Conservation (phyloP, 1,140 invertebrate genomes). For the Bathynomus jamesi region DNA sequence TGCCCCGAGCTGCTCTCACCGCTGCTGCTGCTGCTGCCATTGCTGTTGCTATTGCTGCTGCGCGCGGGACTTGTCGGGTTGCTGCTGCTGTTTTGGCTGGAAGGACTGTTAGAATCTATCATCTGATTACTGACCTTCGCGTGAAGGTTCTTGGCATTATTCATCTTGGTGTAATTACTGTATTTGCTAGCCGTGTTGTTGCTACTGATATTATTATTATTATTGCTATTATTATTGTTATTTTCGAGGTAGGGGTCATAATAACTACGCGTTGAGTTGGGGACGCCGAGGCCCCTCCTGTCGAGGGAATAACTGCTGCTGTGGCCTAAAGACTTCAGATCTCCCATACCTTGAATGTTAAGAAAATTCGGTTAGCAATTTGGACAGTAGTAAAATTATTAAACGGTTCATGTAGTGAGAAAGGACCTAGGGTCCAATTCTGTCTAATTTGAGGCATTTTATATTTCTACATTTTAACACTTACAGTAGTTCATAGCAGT, state of each 20-base stretch:
- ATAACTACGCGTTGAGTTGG: constrained; percentile 11
- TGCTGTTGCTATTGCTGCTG: constrained; percentile 3
- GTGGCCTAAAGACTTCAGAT: constrained; percentile 43
- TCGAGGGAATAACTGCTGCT: constrained; percentile 30
- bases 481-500: no score
- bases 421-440: no score
- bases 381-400: no score
- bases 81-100: background rate
- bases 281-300: constrained; percentile 22
- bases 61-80: background rate
- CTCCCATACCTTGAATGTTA: constrained; percentile 50
- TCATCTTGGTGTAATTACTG: constrained; percentile 8
- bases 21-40: constrained; percentile 5
- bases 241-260: constrained; percentile 18
- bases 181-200: constrained; percentile 25
- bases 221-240: constrained; percentile 14
- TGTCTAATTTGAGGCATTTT: no score
- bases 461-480: no score
- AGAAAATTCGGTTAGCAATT: no score
- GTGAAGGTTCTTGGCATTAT: background rate
- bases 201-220: constrained; percentile 19
- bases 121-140: background rate
- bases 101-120: no score
- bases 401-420: no score
- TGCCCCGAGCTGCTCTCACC: constrained; percentile 8